Base-by-base conservation (phyloP, 2,888 invertebrate genomes). In the Troides aeacus region DNA sequence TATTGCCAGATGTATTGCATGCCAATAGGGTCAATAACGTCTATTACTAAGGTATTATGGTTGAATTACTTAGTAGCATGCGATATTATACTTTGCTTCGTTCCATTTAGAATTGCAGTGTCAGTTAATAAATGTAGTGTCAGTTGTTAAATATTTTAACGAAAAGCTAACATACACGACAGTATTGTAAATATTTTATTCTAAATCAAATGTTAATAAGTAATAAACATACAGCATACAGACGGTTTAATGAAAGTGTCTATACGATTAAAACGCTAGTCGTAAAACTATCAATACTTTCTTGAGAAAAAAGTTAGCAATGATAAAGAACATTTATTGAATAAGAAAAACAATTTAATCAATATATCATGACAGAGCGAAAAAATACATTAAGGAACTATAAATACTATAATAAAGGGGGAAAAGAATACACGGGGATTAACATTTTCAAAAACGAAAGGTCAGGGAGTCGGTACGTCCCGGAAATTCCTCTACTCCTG, bases 391-490 rank as follows among this genome's bases (percentile, higher is more conserved):
- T 17, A 3, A 17, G 15, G 17, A 50, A 50, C 5, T 17, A 50
- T 50, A 18, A 17, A 15, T 46, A 46, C 15, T 46, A 46, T 46
- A 15, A 15, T 46, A 15, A 5, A 50, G 15, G 2, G 17, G 17
- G 21, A 46, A 66, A 66, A 66, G 62, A 66, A 17, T 57, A 53
- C n/a, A 69, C 57, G 58, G 69, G 69, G 58, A 70, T 56, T 66
- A 23, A 66, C 66, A 59, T 58, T 56, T 36, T 4, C 21, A 21
- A 57, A 64, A 42, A 15, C 64, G n/a, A 56, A 69, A 70, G 46
- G 66, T 66, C 64, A 50, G 66, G 63, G 12, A 5, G 15, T 24
- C 67, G 1, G 17, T 24, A 21, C 15, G 46, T 67, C 67, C 67
- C 66, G 70, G 70, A 70, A 67, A 46, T 46, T 57, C 66, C 57